Conservation (phyloP, 92 coral and sea anemone species). For the Actinernus sp. region DNA sequence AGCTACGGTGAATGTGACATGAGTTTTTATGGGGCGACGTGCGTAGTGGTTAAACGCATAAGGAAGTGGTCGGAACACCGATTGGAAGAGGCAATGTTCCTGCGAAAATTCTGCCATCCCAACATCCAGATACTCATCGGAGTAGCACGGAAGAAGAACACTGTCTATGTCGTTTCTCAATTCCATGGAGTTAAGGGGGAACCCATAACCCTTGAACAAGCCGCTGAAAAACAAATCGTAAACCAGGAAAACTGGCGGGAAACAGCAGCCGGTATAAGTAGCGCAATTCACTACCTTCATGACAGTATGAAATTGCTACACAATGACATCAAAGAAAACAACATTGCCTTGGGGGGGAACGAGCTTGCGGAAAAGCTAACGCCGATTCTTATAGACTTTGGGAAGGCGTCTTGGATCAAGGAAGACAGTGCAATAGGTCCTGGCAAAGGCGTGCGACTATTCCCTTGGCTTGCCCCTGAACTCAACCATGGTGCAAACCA, state of each 20-base stretch:
- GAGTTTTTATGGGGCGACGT: no score
- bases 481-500: not conserved
- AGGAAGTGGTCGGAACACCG: no score
- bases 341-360: not conserved
- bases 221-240: not conserved
- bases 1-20: no score
- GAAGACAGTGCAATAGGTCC: not conserved
- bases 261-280: not conserved
- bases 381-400: slow-evolving; percentile 14
- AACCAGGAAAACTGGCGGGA: not conserved
- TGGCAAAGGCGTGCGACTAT: not conserved
- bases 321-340: slow-evolving; percentile 12
- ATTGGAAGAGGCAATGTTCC: no score
- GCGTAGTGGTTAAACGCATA: no score
- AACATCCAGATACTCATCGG: no score
- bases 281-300: slow-evolving; percentile 6
- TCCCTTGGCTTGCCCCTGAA: slow-evolving; percentile 9
- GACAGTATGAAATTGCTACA: not conserved
- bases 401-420: slow-evolving; percentile 1
- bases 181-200: not conserved
- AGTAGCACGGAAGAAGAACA: no score
- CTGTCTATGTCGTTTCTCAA: no score
- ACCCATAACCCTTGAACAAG: slow-evolving; percentile 1
- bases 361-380: not conserved
- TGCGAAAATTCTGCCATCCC: no score